Evolutionary conservation across 2,797 vertebrate genomes (phyloP), one percentile per base, ranked within the genome.

Genomic region (Oryzias sinensis): DNA sequence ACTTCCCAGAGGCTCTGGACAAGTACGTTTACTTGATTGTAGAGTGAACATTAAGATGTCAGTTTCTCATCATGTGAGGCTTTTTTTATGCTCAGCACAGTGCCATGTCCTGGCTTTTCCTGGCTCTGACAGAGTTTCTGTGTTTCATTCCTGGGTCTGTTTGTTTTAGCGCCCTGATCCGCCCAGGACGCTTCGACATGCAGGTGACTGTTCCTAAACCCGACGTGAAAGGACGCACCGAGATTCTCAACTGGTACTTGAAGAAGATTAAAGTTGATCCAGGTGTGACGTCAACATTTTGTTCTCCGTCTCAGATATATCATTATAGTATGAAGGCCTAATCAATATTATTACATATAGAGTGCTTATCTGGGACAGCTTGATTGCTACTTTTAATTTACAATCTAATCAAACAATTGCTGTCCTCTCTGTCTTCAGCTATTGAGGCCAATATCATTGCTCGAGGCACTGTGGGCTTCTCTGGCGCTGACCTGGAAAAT

Each of bases 221-320:
- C 55, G 97, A 99, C 55, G 94, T 99, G 40, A 98, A 90, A 80
- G 97, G 97, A 65, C 94, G 97, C 71, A 97, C 95, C 0, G 97
- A 99, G 90, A 99, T 99, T 87, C 89, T 99, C 70, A 97, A 98
- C 71, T 99, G 94, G 96, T 98, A 98, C 81, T 93, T 99, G 29
- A 94, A 90, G 85, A 99, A 99, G 91, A 97, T 99, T 83, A 99
- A 98, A 88, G 94, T 95, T 54, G 97, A 98, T 80, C 68, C 82
- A 76, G 87, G 92, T 93, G 59, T 25, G 76, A 53, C 5, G 16
- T 18, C 18, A 37, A 2, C 1, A n/a, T 56, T 17, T 46, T 4
- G 20, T 5, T 61, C 37, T 29, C 37, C 6, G 6, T n/a, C 33
- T 33, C 33, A 11, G 33, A 33, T 33, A 9, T 2, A 11, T 33